Conservation (phyloP, 2,888 invertebrate genomes). For the Teleiodes luculella region DNA sequence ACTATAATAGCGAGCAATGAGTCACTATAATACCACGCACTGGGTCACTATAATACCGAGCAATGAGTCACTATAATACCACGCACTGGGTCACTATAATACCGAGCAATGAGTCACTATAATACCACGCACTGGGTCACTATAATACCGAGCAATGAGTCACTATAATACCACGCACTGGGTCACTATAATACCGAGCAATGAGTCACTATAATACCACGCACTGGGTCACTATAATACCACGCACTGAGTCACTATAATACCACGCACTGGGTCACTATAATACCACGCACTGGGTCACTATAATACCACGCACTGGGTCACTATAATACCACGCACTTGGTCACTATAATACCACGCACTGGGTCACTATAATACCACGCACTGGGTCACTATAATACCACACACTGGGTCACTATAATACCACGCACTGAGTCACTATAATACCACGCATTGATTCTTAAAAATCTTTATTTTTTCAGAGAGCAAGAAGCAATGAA, state of each 20-base stretch:
- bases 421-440: too few relatives aligned
- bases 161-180: background rate
- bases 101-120: background rate
- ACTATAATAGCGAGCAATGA: too few relatives aligned
- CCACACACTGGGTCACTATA: background rate
- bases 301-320: background rate
- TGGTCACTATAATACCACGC: background rate
- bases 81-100: background rate
- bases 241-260: background rate
- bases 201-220: background rate
- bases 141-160: too few relatives aligned
- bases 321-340: too few relatives aligned
- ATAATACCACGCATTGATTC: background rate
- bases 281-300: too few relatives aligned
- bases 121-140: background rate
- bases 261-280: background rate
- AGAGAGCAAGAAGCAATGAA: constrained; percentile 84
- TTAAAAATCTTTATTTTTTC: constrained; percentile 50
- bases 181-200: too few relatives aligned
- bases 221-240: background rate
- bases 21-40: background rate
- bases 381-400: background rate
- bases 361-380: too few relatives aligned
- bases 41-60: too few relatives aligned
- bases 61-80: background rate